Evolutionary conservation across 2,113 vertebrate species (phyloP), one percentile per base, ranked within the genome.

Genomic region (Zapornia atra): DNA sequence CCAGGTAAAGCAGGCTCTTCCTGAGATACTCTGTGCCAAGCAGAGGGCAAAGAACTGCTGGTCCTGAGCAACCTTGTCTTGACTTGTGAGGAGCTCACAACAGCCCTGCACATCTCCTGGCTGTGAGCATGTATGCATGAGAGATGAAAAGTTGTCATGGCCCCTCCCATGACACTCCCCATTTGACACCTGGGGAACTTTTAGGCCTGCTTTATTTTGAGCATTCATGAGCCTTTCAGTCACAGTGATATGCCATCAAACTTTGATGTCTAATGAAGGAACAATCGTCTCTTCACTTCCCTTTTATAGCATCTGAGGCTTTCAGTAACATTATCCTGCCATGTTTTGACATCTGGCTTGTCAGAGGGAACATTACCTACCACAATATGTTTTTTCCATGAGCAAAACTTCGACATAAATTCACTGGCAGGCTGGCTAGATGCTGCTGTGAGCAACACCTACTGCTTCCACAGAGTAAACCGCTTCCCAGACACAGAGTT

Each of bases 281-380:
- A 86, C 86, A 88, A 82, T 96, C 5, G 10, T 94, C 76, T 88
- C 73, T 69, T 92, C 15, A 1, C 86, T 65, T 91, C 61, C 69
- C 90, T 84, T 88, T 94, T 26, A n/a, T n/a, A 89, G 92, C 96
- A 94, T 83, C 59, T 36, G 75, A 85, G 82, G 79, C 94, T 96
- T 96, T 96, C 96, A 89, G 95, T 75, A 86, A 79, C 86, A 15
- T 96, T 91, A 94, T 29, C 90, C 83, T 94, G 94, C 92, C 36
- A 10, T 95, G 95, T 95, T 97, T 96, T 97, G 96, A 96, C 96
- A 96, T 93, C 92, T 93, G 92, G 63, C 95, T 94, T 54, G 86
- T 96, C 96, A 94, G 72, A 1, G 36, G 65, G 92, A 94, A 36
- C 92, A 87, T 95, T 65, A 94, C 93, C 96, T 92, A 72, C 61